Base-by-base conservation (phyloP, 2,888 invertebrate species). In the Sinotaia quadrata region DNA sequence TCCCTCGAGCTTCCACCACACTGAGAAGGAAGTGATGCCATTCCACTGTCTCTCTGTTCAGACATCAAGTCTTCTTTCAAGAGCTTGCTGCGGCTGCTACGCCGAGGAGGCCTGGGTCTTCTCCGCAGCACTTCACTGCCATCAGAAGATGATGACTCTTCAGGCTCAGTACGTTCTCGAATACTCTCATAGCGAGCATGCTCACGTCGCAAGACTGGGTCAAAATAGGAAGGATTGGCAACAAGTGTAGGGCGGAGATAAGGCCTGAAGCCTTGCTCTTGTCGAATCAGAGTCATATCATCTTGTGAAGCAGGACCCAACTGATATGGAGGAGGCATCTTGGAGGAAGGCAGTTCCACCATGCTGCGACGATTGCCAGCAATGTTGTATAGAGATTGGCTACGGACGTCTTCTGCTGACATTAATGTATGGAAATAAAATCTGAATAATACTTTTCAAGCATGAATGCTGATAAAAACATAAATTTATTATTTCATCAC, bases 321-420 rank as follows among this genome's bases (percentile, higher is more conserved):
- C 10, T 68, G 66, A 58, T 71, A 70, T 10, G 75, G 71, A 18
- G 73, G 70, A 8, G 70, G 68, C 15, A 67, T 49, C 29, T 68
- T 71, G 37, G 68, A 59, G 61, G 67, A 60, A 2, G 71, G 72
- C 12, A 67, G 49, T 12, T 73, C 72, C 2, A 68, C 70, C 67
- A 69, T 74, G 62, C 75, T 75, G 29, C 70, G 67, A 12, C 75
- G 51, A 31, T 62, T 73, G 21, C 75, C 75, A 5, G 75, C 72
- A 10, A 75, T 36, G 54, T 75, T 75, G 71, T 69, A 75, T 51
- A 69, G 21, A 2, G 74, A 74, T 59, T 70, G 67, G 56, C 70
- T 70, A 8, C 69, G 57, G 3, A 18, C 18, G 24, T 67, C 62
- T 12, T 56, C 69, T n/a, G n/a, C n/a, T 67, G 61, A 15, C 24